A percentile compares a stretch with the other conserved stretches of the same genome.
These are phyloP conservation scores for Umimayanthus kanabou DNA, from an alignment of 92 coral and sea anemone species.

Conservation along the genomic window DNA sequence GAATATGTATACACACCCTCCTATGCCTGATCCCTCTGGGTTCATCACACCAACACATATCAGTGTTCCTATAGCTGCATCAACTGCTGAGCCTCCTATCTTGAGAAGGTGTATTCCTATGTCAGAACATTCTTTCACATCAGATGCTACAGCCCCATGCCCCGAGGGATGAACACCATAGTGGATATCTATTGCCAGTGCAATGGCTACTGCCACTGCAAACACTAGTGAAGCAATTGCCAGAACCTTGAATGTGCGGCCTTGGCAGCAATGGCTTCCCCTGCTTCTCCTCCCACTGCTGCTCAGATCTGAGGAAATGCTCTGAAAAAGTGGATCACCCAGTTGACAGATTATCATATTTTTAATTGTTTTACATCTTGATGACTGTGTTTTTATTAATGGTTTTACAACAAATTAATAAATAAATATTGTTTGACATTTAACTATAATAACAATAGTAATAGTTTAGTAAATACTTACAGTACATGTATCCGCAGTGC, in stretches of 20 bases:
- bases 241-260: conserved; percentile 67
- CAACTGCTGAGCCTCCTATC: conserved; percentile 96
- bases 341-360: too few species aligned
- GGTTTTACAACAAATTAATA: too few species aligned
- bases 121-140: conserved; percentile 80
- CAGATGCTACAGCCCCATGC: conserved; percentile 92
- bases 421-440: too few species aligned
- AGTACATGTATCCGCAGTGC: too few species aligned
- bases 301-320: neutral
- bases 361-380: too few species aligned
- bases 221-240: conserved; percentile 76
- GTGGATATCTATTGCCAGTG: conserved; percentile 72
- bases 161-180: conserved; percentile 78
- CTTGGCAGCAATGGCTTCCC: conserved; percentile 54
- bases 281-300: conserved; percentile 19
- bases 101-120: conserved; percentile 75
- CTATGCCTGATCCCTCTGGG: conserved; percentile 90
- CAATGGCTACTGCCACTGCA: conserved; percentile 81
- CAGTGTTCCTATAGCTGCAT: conserved; percentile 90
- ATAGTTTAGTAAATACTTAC: too few species aligned
- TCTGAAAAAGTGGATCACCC: neutral
- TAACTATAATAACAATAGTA: too few species aligned
- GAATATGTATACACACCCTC: conserved; percentile 71
- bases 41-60: conserved; percentile 95
- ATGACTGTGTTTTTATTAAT: too few species aligned